phyloP scores from a whole-genome alignment of 2,888 invertebrate species.

The Bunonema sp. region DNA sequence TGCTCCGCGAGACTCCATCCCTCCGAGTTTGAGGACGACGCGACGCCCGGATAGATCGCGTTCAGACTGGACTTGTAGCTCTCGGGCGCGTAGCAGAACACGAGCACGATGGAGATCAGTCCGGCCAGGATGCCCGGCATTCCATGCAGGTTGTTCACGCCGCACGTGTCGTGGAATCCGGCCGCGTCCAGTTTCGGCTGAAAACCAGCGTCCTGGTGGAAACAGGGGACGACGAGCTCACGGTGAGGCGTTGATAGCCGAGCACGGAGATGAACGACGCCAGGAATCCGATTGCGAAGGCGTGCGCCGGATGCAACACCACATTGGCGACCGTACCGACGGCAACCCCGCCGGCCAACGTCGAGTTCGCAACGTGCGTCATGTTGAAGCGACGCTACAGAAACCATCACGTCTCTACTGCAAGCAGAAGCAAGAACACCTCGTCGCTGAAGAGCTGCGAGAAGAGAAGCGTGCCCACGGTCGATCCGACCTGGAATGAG shows the following conservation, averaged over 20 bases:
- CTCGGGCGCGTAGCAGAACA: too few relatives aligned
- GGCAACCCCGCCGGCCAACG: constrained; percentile 46
- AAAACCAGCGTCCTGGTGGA: constrained; percentile 11
- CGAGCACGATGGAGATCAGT: too few relatives aligned
- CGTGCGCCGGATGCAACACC: constrained; percentile 60
- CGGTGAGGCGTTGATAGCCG: constrained; percentile 61
- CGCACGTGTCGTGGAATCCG: constrained; percentile 67
- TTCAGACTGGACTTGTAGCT: too few relatives aligned
- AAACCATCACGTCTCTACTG: too few relatives aligned
- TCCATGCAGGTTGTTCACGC: constrained; percentile 85
- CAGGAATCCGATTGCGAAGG: constrained; percentile 63
- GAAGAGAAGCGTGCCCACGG: too few relatives aligned
- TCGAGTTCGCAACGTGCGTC: constrained; percentile 47
- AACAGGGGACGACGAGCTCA: constrained; percentile 7
- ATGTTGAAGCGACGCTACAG: constrained; percentile 8
- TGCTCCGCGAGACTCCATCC: constrained; percentile 58
- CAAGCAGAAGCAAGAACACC: too few relatives aligned
- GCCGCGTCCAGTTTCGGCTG: constrained; percentile 56
- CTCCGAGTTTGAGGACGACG: too few relatives aligned
- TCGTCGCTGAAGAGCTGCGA: too few relatives aligned
- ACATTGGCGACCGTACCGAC: constrained; percentile 58
- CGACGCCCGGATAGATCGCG: too few relatives aligned
- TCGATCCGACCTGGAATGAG: too few relatives aligned
- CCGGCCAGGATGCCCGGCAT: constrained; percentile 76
- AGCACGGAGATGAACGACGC: constrained; percentile 66